phyloP scores from a whole-genome alignment of 2,113 vertebrate species.

The Spermophilus dauricus region DNA sequence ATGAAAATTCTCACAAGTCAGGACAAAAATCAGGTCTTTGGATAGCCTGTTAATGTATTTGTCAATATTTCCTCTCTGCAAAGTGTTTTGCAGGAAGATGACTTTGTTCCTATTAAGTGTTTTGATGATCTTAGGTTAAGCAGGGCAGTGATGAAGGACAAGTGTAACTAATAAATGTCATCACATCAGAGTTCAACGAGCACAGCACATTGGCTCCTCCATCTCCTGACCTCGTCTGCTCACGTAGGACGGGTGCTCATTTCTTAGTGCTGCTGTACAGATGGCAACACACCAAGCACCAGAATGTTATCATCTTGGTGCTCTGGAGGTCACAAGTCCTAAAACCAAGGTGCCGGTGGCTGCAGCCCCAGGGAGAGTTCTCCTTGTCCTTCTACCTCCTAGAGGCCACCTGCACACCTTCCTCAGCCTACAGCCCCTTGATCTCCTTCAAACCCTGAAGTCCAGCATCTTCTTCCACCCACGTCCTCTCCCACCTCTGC shows the following conservation, averaged over 20 bases:
- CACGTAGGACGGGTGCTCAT: not conserved
- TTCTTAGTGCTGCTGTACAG: not conserved
- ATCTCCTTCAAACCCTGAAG: not conserved
- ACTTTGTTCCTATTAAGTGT: not conserved
- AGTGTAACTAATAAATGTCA: not conserved
- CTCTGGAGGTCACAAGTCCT: not conserved
- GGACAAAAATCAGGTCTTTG: not conserved
- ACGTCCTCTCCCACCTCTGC: no score
- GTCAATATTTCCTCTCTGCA: not conserved
- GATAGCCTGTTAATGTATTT: not conserved
- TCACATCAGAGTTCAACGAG: not conserved
- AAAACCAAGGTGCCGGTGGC: not conserved
- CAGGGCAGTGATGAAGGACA: not conserved
- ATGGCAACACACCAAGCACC: not conserved
- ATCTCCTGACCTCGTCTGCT: not conserved
- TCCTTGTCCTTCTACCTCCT: not conserved
- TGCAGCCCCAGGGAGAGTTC: not conserved
- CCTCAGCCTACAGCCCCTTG: not conserved
- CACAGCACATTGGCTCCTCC: not conserved
- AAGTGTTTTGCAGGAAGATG: not conserved
- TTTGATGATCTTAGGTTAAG: not conserved
- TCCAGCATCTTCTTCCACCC: not conserved
- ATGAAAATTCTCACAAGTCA: not conserved
- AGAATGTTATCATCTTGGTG: no score
- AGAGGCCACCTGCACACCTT: not conserved